Conservation (phyloP, 2,888 invertebrate genomes). For the Hoplodrina blanda region DNA sequence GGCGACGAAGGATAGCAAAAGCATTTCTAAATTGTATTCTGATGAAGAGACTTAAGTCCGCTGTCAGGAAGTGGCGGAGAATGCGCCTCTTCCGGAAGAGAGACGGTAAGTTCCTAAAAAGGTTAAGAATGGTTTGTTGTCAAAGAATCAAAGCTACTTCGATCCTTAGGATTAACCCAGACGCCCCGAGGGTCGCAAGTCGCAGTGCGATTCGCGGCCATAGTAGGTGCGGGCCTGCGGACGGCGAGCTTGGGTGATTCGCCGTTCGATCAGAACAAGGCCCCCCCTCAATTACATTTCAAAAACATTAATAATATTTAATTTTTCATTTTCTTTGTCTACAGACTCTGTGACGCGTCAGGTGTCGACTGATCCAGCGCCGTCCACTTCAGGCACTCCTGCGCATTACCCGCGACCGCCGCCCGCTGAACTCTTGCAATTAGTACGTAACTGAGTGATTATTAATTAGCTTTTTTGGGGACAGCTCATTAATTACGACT, state of each 20-base stretch:
- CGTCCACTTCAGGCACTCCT: conserved; percentile 86
- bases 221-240: too few species aligned
- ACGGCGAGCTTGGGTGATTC: too few species aligned
- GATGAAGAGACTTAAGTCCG: conserved; percentile 87
- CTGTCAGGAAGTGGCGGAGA: conserved; percentile 87
- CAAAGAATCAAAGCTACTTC: too few species aligned
- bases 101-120: conserved; percentile 74
- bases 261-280: too few species aligned
- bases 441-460: conserved; percentile 67
- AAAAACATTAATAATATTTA: too few species aligned
- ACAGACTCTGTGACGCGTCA: conserved; percentile 85
- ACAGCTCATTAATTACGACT: background rate
- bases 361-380: conserved; percentile 83
- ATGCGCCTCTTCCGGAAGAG: conserved; percentile 88
- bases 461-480: background rate
- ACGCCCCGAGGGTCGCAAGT: too few species aligned
- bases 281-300: too few species aligned
- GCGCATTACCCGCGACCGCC: conserved; percentile 80
- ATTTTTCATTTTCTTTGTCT: conserved; percentile 59
- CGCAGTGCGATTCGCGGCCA: too few species aligned
- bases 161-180: too few species aligned
- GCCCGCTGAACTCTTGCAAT: conserved; percentile 78
- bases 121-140: too few species aligned
- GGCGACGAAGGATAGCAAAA: conserved; percentile 77
- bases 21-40: conserved; percentile 80